These are phyloP conservation scores for Myocastor coypus DNA, from an alignment of 2,113 vertebrate species.

Conservation along the genomic window DNA sequence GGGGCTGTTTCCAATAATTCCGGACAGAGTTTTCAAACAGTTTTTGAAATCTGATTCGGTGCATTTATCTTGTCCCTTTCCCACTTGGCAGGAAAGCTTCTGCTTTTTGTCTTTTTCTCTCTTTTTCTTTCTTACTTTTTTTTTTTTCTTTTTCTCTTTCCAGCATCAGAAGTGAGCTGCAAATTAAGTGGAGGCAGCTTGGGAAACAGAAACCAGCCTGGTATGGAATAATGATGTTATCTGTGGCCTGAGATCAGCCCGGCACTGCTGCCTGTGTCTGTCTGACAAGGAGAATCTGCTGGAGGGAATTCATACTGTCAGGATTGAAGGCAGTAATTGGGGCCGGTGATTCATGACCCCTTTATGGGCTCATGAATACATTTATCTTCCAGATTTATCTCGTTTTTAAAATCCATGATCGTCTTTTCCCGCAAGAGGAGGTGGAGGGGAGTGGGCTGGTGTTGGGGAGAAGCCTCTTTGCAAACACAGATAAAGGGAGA, in stretches of 20 bases:
- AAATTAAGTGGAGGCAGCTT: conserved; percentile 50
- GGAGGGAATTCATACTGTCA: conserved; percentile 53
- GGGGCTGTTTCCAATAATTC: background rate
- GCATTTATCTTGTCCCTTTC: conserved; percentile 69
- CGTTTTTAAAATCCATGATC: conserved; percentile 68
- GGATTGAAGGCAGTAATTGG: conserved; percentile 73
- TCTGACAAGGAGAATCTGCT: conserved; percentile 65
- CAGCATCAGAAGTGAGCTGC: conserved; percentile 50
- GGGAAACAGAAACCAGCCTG: conserved; percentile 34
- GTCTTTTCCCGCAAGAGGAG: conserved; percentile 5
- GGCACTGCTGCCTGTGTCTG: background rate
- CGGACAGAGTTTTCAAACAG: conserved; percentile 69
- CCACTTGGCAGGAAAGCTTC: conserved; percentile 69
- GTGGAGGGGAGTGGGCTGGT: background rate
- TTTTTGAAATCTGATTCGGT: conserved; percentile 66
- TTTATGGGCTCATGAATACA: conserved; percentile 77
- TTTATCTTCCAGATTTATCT: conserved; percentile 75
- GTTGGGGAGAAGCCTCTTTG: background rate
- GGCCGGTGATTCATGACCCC: conserved; percentile 71
- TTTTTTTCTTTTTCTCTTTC: background rate
- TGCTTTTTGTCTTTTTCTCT: background rate
- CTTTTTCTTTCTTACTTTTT: background rate
- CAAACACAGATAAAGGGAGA: conserved; percentile 14
- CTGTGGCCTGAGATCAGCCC: background rate
- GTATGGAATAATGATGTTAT: conserved; percentile 66